These are phyloP conservation scores for Cyclophora albipunctata DNA, from an alignment of 2,888 invertebrate genomes.

Conservation along the genomic window DNA sequence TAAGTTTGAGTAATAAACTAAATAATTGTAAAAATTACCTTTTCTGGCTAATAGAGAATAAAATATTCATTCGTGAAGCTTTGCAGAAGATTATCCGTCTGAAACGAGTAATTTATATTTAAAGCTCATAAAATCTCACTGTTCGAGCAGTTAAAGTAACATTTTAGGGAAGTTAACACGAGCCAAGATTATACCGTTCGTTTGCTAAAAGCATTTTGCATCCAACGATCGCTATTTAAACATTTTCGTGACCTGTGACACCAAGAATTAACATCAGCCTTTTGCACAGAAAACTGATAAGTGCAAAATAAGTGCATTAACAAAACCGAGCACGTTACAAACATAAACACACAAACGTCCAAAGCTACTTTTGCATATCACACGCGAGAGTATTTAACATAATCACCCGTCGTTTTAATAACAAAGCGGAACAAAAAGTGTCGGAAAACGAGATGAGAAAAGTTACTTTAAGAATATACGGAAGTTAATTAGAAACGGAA, in stretches of 20 bases:
- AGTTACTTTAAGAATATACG: slow-evolving; percentile 74
- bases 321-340: slow-evolving; percentile 44
- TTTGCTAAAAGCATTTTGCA: slow-evolving; percentile 39
- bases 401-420: slow-evolving; percentile 48
- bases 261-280: slow-evolving; percentile 45
- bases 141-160: slow-evolving; percentile 68
- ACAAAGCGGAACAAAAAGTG: slow-evolving; percentile 49
- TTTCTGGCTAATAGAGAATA: slow-evolving; percentile 47
- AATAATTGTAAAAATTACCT: slow-evolving; percentile 47
- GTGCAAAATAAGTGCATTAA: slow-evolving; percentile 39
- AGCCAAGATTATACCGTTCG: slow-evolving; percentile 40
- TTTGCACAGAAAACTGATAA: slow-evolving; percentile 35
- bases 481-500: slow-evolving; percentile 75
- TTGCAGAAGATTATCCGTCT: slow-evolving; percentile 53
- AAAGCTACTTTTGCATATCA: slow-evolving; percentile 56
- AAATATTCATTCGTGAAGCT: slow-evolving; percentile 57
- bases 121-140: slow-evolving; percentile 72
- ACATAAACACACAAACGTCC: slow-evolving; percentile 52
- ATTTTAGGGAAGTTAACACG: slow-evolving; percentile 61
- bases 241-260: slow-evolving; percentile 60
- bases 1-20: slow-evolving; percentile 30
- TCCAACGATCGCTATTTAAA: slow-evolving; percentile 57
- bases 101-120: slow-evolving; percentile 65
- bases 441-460: slow-evolving; percentile 65
- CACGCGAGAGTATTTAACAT: slow-evolving; percentile 63